Evolutionary conservation across 2,888 invertebrate genomes (phyloP).

Genomic region (Drosophila cyrtoloma): DNA sequence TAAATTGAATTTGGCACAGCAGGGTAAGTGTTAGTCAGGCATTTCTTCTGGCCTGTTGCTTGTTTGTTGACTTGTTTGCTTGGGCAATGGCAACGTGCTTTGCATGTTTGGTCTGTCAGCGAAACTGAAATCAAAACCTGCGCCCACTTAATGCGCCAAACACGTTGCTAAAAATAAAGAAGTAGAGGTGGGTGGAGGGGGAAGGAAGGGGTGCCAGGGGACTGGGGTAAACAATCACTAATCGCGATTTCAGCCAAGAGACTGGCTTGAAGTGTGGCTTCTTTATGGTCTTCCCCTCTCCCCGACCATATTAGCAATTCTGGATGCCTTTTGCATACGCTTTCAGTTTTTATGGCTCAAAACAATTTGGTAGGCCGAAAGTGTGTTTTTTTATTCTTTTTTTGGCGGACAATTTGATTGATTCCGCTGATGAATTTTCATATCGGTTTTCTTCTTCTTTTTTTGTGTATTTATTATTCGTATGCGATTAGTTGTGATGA

Average conservation of each 20-base stretch:
- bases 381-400: constrained; percentile 5
- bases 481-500: constrained; percentile 45
- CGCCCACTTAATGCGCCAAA: constrained; percentile 73
- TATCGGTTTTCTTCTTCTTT: constrained; percentile 11
- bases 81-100: constrained; percentile 56
- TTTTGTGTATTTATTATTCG: constrained; percentile 3
- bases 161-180: constrained; percentile 53
- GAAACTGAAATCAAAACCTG: constrained; percentile 53
- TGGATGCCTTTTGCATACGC: constrained; percentile 39
- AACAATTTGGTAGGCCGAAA: constrained; percentile 35
- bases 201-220: not conserved
- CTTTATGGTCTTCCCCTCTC: constrained; percentile 24
- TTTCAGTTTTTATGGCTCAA: constrained; percentile 20
- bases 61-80: constrained; percentile 6
- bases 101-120: constrained; percentile 48
- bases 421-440: constrained; percentile 31
- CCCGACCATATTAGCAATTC: constrained; percentile 8
- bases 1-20: not conserved
- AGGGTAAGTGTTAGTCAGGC: constrained; percentile 14
- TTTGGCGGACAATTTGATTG: constrained; percentile 38
- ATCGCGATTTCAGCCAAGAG: constrained; percentile 28
- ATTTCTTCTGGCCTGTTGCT: not conserved
- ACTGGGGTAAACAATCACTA: constrained; percentile 26
- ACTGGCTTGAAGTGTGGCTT: constrained; percentile 40
- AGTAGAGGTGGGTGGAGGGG: not conserved